Percentiles rank a stretch among this genome's conserved stretches.
phyloP scores from a whole-genome alignment of 2,888 invertebrate genomes.

The Scaptomyza flava region DNA sequence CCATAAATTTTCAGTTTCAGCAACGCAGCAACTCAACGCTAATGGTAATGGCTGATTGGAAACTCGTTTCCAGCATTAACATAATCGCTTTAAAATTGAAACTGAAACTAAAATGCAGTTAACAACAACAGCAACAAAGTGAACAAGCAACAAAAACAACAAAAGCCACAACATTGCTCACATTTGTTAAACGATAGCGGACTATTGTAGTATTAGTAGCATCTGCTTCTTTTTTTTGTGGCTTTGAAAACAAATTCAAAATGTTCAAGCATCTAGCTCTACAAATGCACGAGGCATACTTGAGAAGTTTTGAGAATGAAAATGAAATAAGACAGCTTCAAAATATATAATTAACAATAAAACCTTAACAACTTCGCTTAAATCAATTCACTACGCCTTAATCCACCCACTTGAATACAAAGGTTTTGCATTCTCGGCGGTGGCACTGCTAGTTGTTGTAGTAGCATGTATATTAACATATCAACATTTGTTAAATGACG shows the following conservation, averaged over 20 bases:
- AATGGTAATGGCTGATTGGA: slow-evolving; percentile 75
- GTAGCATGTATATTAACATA: slow-evolving; percentile 71
- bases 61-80: slow-evolving; percentile 75
- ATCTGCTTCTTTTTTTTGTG: slow-evolving; percentile 9
- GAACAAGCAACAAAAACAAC: slow-evolving; percentile 4
- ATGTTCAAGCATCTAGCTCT: slow-evolving; percentile 16
- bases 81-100: slow-evolving; percentile 80
- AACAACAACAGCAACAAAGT: slow-evolving; percentile 58
- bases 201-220: slow-evolving; percentile 41
- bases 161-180: slow-evolving; percentile 34
- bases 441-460: slow-evolving; percentile 21
- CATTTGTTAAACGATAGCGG: slow-evolving; percentile 51
- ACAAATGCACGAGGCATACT: slow-evolving; percentile 13
- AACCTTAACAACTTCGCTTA: too few species aligned
- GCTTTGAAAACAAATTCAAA: slow-evolving; percentile 20
- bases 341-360: too few species aligned
- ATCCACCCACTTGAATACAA: slow-evolving; percentile 23
- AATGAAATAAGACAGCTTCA: too few species aligned
- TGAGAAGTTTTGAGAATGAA: background rate
- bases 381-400: background rate
- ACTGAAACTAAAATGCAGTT: slow-evolving; percentile 74
- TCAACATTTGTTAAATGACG: slow-evolving; percentile 82
- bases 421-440: slow-evolving; percentile 60
- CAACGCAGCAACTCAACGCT: slow-evolving; percentile 48
- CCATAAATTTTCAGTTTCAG: slow-evolving; percentile 63